Conservation (phyloP, 1,140 invertebrate genomes). For the Pachyrhynchus sulphureomaculatus region DNA sequence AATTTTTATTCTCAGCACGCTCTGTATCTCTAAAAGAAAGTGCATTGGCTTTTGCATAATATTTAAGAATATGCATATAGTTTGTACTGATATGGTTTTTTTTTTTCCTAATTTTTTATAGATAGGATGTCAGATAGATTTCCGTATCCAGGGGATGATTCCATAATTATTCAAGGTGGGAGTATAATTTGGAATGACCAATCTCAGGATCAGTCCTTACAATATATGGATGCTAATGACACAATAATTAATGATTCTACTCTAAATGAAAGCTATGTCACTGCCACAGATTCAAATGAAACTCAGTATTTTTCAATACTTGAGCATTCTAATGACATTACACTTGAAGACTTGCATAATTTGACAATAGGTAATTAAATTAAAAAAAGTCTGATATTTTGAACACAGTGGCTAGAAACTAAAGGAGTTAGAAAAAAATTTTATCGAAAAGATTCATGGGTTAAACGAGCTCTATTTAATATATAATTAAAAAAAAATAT, state of each 20-base stretch:
- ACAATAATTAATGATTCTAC: constrained; percentile 30
- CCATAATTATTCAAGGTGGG: constrained; percentile 12
- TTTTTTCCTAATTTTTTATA: neutral
- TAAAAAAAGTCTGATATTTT: too few species aligned
- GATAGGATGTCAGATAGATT: constrained; percentile 12
- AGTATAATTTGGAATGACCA: constrained; percentile 13
- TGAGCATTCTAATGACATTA: constrained; percentile 34
- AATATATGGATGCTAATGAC: constrained; percentile 24
- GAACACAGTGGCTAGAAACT: too few species aligned
- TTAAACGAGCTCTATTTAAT: too few species aligned
- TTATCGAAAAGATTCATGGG: too few species aligned
- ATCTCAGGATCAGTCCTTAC: neutral
- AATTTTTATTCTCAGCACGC: too few species aligned
- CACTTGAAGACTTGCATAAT: constrained; percentile 36
- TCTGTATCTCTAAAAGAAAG: too few species aligned
- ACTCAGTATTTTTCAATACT: constrained; percentile 45
- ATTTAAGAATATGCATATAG: too few species aligned
- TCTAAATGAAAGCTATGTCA: constrained; percentile 39
- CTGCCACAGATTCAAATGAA: constrained; percentile 36
- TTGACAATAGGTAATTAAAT: constrained; percentile 28
- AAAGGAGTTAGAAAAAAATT: too few species aligned
- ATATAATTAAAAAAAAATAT: too few species aligned
- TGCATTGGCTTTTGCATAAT: too few species aligned
- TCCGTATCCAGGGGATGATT: constrained; percentile 7
- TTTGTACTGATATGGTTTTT: too few species aligned